phyloP scores from a whole-genome alignment of 2,113 vertebrate species.

The Perccottus glenii region DNA sequence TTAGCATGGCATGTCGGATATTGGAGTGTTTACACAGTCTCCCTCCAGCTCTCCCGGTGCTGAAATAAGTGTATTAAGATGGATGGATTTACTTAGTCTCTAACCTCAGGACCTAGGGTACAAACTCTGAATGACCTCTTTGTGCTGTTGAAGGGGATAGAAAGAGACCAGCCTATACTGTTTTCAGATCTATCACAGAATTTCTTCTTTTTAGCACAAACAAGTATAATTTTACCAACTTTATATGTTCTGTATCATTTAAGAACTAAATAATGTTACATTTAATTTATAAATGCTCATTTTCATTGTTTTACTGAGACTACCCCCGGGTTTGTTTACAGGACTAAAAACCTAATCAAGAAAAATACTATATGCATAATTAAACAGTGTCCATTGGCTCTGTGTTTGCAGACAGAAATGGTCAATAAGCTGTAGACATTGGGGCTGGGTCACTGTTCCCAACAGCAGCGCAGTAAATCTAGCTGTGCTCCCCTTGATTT shows the following conservation, averaged over 20 bases:
- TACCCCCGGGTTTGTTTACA: not conserved
- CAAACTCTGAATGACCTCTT: slow-evolving; percentile 79
- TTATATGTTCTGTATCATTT: not conserved
- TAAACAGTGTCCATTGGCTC: slow-evolving; percentile 34
- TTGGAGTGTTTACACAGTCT: slow-evolving; percentile 78
- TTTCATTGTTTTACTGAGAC: no score
- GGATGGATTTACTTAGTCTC: slow-evolving; percentile 80
- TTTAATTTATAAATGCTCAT: no score
- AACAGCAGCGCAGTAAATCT: slow-evolving; percentile 68
- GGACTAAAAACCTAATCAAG: slow-evolving; percentile 27
- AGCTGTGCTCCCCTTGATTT: slow-evolving; percentile 62
- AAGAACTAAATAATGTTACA: no score
- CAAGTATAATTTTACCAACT: not conserved
- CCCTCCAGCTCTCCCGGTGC: slow-evolving; percentile 70
- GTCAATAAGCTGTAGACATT: slow-evolving; percentile 28
- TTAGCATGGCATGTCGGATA: slow-evolving; percentile 77
- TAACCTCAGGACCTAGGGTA: slow-evolving; percentile 68
- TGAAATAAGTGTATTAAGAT: slow-evolving; percentile 80
- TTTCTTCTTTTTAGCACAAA: slow-evolving; percentile 1
- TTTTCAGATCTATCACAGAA: slow-evolving; percentile 38
- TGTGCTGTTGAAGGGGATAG: slow-evolving; percentile 56
- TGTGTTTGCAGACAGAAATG: slow-evolving; percentile 18
- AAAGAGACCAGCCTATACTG: slow-evolving; percentile 30
- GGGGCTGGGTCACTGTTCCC: slow-evolving; percentile 47
- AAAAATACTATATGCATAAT: slow-evolving; percentile 13